Conservation (phyloP, 2,797 vertebrate species). For the Lacerta viridis region DNA sequence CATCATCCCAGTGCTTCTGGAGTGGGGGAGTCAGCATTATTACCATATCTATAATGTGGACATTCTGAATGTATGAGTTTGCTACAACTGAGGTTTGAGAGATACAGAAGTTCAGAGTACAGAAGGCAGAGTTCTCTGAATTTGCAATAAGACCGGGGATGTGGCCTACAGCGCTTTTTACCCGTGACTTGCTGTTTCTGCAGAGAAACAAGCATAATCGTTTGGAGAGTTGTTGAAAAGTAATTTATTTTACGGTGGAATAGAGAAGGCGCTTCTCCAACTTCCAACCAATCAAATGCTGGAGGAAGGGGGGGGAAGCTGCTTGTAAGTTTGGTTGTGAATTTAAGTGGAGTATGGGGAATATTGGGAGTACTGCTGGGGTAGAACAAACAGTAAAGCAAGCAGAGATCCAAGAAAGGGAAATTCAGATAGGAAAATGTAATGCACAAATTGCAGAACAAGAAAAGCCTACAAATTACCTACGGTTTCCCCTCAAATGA, state of each 20-base stretch:
- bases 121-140: background rate
- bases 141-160: background rate
- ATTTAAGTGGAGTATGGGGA: background rate
- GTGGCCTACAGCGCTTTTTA: background rate
- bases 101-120: background rate
- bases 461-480: background rate
- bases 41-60: background rate
- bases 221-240: background rate
- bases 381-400: background rate
- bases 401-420: background rate
- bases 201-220: slow-evolving; percentile 4
- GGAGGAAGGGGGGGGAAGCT: background rate
- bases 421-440: background rate
- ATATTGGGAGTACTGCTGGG: background rate
- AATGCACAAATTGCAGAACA: background rate
- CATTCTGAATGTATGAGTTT: background rate
- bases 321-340: background rate
- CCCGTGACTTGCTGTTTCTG: background rate
- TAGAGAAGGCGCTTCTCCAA: background rate
- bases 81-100: background rate
- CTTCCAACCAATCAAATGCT: background rate
- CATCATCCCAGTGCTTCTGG: background rate
- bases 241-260: slow-evolving; percentile 6
- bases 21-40: background rate
- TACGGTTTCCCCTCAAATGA: too few species aligned